A percentile compares a stretch with the other conserved stretches of the same genome.
Evolutionary conservation across 2,797 vertebrate species (phyloP).

Genomic region (Apogon talboti): DNA sequence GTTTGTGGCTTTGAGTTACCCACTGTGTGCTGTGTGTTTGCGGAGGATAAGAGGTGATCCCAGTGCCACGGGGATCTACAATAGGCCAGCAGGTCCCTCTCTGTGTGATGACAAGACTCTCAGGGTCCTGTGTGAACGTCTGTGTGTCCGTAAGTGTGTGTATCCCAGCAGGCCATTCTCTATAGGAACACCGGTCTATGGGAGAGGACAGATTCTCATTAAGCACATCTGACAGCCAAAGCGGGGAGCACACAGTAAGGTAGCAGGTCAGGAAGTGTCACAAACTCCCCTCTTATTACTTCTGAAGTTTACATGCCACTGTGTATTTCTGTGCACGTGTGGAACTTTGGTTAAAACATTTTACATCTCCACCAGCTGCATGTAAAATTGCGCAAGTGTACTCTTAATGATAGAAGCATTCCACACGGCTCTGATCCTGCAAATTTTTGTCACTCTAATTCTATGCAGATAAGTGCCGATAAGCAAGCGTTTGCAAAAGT

Average conservation of each 20-base stretch:
- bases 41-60: slow-evolving; percentile 71
- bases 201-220: slow-evolving; percentile 68
- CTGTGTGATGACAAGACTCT: slow-evolving; percentile 72
- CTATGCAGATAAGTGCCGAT: slow-evolving; percentile 56
- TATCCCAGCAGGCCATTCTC: slow-evolving; percentile 72
- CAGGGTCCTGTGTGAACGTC: slow-evolving; percentile 31
- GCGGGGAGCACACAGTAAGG: slow-evolving; percentile 68
- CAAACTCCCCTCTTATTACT: slow-evolving; percentile 48
- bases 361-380: slow-evolving; percentile 8
- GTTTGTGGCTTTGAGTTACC: slow-evolving; percentile 48
- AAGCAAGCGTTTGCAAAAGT: slow-evolving; percentile 48
- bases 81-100: slow-evolving; percentile 76
- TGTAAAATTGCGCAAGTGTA: slow-evolving; percentile 18
- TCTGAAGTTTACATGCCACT: slow-evolving; percentile 53
- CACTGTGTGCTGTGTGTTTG: slow-evolving; percentile 58
- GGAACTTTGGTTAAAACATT: slow-evolving; percentile 19
- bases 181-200: slow-evolving; percentile 62
- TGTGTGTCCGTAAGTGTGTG: slow-evolving; percentile 55
- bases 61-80: slow-evolving; percentile 68
- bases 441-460: slow-evolving; percentile 31
- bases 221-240: slow-evolving; percentile 76
- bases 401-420: slow-evolving; percentile 21
- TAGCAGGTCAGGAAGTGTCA: slow-evolving; percentile 70
- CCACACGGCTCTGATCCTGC: slow-evolving; percentile 33
- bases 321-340: not conserved